Conservation (phyloP, 1,140 invertebrate species). For the Leptopilina boulardi region DNA sequence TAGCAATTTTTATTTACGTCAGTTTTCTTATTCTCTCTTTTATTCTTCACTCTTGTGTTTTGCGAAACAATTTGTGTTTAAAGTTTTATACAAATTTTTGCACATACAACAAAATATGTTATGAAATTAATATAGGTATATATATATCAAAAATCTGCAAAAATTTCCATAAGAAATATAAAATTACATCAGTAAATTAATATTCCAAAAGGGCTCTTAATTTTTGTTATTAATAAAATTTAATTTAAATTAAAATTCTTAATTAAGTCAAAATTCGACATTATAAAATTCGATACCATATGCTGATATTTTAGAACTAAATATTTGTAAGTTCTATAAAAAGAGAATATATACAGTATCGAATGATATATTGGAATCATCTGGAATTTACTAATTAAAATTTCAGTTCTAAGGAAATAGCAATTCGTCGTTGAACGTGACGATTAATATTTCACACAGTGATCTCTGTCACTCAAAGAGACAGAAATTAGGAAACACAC, state of each 20-base stretch:
- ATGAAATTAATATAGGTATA: too few relatives aligned
- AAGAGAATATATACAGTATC: too few relatives aligned
- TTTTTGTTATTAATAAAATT: too few relatives aligned
- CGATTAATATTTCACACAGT: neutral
- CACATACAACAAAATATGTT: neutral
- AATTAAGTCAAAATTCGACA: too few relatives aligned
- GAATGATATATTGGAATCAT: neutral
- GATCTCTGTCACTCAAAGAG: conserved; percentile 21
- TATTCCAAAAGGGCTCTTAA: too few relatives aligned
- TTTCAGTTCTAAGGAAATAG: conserved; percentile 1
- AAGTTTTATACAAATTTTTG: neutral
- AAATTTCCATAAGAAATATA: too few relatives aligned
- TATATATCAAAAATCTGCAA: too few relatives aligned
- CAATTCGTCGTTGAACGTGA: neutral
- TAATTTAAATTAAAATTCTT: too few relatives aligned
- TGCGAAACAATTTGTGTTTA: neutral
- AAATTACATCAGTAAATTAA: too few relatives aligned
- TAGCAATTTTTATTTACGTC: conserved; percentile 48
- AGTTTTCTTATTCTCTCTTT: conserved; percentile 31
- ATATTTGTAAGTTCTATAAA: too few relatives aligned
- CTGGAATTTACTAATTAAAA: neutral
- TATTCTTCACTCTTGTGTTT: conserved; percentile 16
- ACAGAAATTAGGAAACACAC: conserved; percentile 1
- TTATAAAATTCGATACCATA: too few relatives aligned
- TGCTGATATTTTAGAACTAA: too few relatives aligned